Conservation (phyloP, 1,140 invertebrate species). For the Marisa cornuarietis region DNA sequence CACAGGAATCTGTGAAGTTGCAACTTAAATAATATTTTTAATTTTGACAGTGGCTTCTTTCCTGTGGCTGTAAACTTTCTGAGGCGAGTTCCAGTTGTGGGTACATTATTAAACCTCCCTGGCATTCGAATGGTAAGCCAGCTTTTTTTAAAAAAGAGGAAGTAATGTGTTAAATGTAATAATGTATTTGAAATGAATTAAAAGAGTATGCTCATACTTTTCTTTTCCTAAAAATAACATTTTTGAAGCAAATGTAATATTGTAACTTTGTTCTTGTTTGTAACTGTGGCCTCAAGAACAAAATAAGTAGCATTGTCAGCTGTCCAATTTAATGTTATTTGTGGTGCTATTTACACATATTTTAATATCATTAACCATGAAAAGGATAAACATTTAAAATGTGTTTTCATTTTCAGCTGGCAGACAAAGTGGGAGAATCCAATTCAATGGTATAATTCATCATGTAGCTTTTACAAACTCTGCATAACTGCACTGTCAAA, state of each 20-base stretch:
- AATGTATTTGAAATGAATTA: background rate
- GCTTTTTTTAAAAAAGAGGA: background rate
- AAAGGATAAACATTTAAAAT: background rate
- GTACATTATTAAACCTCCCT: constrained; percentile 72
- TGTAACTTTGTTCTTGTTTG: background rate
- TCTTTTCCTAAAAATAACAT: background rate
- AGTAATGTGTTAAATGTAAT: background rate
- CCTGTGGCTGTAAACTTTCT: constrained; percentile 76
- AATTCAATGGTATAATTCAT: constrained; percentile 53
- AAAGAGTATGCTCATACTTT: too few relatives aligned
- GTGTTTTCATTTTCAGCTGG: constrained; percentile 39
- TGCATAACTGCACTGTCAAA: background rate
- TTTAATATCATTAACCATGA: background rate
- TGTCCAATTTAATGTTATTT: background rate
- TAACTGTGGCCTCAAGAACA: background rate
- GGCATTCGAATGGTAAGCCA: constrained; percentile 71
- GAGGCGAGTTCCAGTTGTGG: constrained; percentile 73
- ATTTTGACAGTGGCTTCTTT: constrained; percentile 73
- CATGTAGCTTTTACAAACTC: too few relatives aligned
- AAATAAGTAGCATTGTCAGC: background rate
- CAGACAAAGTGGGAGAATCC: constrained; percentile 51
- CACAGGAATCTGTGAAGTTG: background rate
- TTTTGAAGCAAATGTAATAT: background rate
- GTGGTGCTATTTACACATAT: background rate
- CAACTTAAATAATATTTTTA: background rate